These are phyloP conservation scores for Nycteola revayana DNA, from an alignment of 2,888 invertebrate genomes.

Conservation along the genomic window DNA sequence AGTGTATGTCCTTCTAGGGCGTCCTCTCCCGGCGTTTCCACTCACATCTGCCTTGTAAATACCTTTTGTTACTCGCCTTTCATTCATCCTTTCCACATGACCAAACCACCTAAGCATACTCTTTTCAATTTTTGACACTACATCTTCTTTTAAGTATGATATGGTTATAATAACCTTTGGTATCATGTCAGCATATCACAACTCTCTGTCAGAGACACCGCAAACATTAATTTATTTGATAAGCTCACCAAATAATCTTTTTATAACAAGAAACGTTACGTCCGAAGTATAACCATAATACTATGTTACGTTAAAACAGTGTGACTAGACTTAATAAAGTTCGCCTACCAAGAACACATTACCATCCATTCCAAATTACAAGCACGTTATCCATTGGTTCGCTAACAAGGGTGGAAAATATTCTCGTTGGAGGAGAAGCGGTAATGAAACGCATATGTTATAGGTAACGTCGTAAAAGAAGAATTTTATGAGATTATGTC, in stretches of 20 bases:
- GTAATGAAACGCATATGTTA: constrained; percentile 34
- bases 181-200: no score
- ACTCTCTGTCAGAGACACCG: constrained; percentile 26
- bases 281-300: constrained; percentile 25
- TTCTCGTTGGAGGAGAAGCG: constrained; percentile 12
- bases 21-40: no score
- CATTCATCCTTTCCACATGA: no score
- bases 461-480: constrained; percentile 30
- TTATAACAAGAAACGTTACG: constrained; percentile 28
- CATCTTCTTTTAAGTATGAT: no score
- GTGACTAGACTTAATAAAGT: constrained; percentile 28
- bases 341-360: constrained; percentile 12
- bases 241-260: constrained; percentile 20
- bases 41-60: no score
- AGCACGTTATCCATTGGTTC: constrained; percentile 23
- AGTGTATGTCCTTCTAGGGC: no score
- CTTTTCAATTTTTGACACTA: no score
- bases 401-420: constrained; percentile 16
- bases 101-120: no score
- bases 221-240: constrained; percentile 24
- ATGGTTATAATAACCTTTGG: no score
- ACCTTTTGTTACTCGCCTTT: no score
- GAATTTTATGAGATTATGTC: constrained; percentile 37
- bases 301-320: constrained; percentile 30
- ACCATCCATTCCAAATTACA: constrained; percentile 24